These are phyloP conservation scores for Micromys minutus DNA, from an alignment of 2,113 vertebrate species.

Conservation along the genomic window DNA sequence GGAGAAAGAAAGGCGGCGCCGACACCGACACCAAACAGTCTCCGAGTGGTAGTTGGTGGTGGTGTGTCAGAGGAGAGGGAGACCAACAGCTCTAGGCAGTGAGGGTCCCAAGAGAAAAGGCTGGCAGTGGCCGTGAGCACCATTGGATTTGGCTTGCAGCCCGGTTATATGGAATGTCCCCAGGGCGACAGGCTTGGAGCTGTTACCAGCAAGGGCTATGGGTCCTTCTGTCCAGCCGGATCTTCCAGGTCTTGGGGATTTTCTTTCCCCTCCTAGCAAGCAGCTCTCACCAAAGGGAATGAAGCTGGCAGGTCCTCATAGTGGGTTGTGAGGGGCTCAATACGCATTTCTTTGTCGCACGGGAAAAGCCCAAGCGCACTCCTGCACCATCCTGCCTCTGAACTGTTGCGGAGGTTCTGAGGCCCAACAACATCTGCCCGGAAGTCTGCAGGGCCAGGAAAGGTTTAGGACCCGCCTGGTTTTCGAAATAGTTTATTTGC, in stretches of 20 bases:
- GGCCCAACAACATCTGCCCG: conserved; percentile 80
- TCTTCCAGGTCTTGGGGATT: conserved; percentile 1
- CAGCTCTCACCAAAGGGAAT: background rate
- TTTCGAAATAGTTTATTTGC: conserved; percentile 72
- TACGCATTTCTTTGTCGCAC: conserved; percentile 66
- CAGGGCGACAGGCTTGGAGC: background rate
- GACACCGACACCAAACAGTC: background rate
- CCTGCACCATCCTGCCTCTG: background rate
- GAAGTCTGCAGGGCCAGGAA: conserved; percentile 66
- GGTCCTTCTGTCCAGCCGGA: fast-evolving
- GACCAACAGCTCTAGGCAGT: background rate
- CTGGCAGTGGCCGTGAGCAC: background rate
- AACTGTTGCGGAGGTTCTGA: conserved; percentile 81
- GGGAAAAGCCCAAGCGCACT: background rate
- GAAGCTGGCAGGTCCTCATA: background rate
- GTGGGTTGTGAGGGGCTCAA: background rate
- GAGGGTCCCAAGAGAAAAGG: conserved; percentile 19
- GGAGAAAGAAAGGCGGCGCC: background rate
- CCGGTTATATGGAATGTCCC: background rate
- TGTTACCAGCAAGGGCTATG: background rate
- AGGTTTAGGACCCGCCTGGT: conserved; percentile 67
- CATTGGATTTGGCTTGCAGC: background rate
- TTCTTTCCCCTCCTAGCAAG: background rate
- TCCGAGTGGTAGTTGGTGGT: background rate
- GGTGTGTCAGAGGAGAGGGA: background rate